Conservation (phyloP, 2,797 vertebrate species). For the Acanthurus lineatus region DNA sequence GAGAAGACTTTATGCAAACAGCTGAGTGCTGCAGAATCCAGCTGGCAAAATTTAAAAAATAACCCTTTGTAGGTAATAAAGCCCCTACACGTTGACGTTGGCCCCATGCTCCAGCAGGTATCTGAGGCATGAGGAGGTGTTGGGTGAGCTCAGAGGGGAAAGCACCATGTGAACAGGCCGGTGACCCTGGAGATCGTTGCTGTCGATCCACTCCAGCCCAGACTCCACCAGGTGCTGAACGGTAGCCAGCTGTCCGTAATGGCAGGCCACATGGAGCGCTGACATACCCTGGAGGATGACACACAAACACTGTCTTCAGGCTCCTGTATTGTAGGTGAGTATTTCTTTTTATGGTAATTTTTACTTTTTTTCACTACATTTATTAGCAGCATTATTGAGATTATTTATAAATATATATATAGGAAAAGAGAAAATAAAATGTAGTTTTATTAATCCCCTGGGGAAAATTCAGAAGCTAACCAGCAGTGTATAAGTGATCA, state of each 20-base stretch:
- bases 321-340: background rate
- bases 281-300: slow-evolving; percentile 63
- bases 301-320: background rate
- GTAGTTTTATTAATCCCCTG: background rate
- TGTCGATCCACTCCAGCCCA: slow-evolving; percentile 44
- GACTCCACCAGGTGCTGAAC: slow-evolving; percentile 63
- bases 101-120: slow-evolving; percentile 77
- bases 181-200: slow-evolving; percentile 58
- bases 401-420: too few species aligned
- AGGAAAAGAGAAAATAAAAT: background rate
- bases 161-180: slow-evolving; percentile 78
- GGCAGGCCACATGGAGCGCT: slow-evolving; percentile 73
- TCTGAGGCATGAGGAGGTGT: slow-evolving; percentile 63
- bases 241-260: slow-evolving; percentile 61
- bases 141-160: slow-evolving; percentile 48
- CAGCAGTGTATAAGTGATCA: too few species aligned
- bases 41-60: background rate
- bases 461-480: background rate
- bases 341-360: background rate
- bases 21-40: slow-evolving; percentile 13
- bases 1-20: background rate
- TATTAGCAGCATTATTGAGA: too few species aligned
- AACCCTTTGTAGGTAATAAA: background rate
- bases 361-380: background rate
- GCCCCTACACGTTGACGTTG: slow-evolving; percentile 68